phyloP scores from a whole-genome alignment of 2,113 vertebrate genomes.

The Emberiza fucata region DNA sequence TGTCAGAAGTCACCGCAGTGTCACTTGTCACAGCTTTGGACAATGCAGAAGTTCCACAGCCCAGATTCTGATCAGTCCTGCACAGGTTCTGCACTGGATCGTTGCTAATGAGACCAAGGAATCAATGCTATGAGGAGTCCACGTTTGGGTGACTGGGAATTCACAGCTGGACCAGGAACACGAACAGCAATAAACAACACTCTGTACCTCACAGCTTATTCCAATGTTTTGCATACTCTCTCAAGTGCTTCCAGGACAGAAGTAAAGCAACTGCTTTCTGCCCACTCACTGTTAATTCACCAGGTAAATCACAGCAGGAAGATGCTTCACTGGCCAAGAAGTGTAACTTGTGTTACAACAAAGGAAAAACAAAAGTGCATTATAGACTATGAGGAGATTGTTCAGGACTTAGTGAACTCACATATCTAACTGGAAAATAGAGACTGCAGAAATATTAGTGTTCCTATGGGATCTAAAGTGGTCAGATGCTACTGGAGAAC shows the following conservation, averaged over 20 bases:
- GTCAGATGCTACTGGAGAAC: neutral
- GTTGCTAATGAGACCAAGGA: neutral
- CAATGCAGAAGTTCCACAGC: neutral
- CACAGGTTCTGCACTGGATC: neutral
- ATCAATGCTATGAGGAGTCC: neutral
- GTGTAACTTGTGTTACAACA: neutral
- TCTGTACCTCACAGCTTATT: neutral
- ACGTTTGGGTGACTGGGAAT: neutral
- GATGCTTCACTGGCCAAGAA: slow-evolving; percentile 22
- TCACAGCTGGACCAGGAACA: neutral
- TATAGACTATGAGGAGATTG: neutral
- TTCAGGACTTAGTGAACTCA: neutral
- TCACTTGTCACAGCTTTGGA: neutral
- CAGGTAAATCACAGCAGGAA: neutral
- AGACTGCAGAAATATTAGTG: neutral
- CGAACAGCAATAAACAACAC: neutral
- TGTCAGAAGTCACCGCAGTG: neutral
- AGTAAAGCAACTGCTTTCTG: neutral
- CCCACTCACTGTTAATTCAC: neutral
- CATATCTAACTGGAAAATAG: neutral
- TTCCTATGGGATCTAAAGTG: neutral
- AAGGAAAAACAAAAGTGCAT: neutral
- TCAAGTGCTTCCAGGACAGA: neutral
- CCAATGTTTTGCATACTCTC: neutral
- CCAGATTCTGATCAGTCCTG: neutral